Evolutionary conservation across 1,140 invertebrate genomes (phyloP), one percentile per base, ranked within the genome.

Genomic region (Drosophila orena): DNA sequence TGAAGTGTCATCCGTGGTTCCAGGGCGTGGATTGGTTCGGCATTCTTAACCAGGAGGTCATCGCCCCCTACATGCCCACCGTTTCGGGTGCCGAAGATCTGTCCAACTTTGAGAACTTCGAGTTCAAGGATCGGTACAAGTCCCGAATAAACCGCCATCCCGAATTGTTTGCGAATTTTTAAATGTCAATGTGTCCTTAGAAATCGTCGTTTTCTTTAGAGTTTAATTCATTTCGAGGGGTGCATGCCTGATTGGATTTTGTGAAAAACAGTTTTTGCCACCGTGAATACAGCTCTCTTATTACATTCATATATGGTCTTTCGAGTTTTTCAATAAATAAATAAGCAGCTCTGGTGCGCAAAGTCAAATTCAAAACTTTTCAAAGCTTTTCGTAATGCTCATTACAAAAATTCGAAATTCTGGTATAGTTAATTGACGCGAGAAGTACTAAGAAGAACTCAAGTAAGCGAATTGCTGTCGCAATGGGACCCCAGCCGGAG

Each of bases 1-100:
- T 95, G 11, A 96, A 96, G 86, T 92, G 78, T 14, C 95, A 96
- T 66, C 85, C 71, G 30, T 95, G 95, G 95, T 98, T 98, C 83
- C 93, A 94, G 20, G 94, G 94, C 1, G 95, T 95, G n/a, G 95
- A 98, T 81, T 99, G 97, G 97, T 95, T 96, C 53, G 94, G 95
- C 15, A 95, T 99, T 64, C 96, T 97, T 59, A 95, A 98, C 88
- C 96, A 96, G 85, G 95, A 96, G 91, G 92, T 96, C 22, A 93
- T 94, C 68, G 95, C 97, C 1, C 96, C 96, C 12, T 98, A 96
- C 88, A 91, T 96, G 69, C 97, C 97, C 0, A 95, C 55, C 8
- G 47, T 90, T 10, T 46, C 57, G 11, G 74, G 66, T 20, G 50
- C 69, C 30, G 85, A 89, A 42, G 85, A 89, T 59, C 20, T 86